Evolutionary conservation across 1,140 invertebrate species (phyloP).

Genomic region (Lasioglossum albipes): DNA sequence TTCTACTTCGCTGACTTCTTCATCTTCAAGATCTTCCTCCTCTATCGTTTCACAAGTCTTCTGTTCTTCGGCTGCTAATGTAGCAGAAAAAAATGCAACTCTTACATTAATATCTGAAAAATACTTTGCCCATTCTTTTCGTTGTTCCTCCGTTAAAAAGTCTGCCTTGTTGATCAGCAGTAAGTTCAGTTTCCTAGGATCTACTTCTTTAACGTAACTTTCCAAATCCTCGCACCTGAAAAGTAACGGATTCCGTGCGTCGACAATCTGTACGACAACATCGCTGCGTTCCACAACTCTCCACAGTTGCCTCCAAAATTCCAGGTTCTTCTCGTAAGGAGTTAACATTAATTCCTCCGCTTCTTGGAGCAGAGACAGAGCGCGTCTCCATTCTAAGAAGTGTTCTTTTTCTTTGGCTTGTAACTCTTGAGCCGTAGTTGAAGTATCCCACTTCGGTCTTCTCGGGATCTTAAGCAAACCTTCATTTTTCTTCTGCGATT

Average conservation of each 20-base stretch:
- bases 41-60: constrained; percentile 60
- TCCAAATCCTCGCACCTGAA: constrained; percentile 98
- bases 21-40: constrained; percentile 61
- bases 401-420: constrained; percentile 87
- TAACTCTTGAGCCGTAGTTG: constrained; percentile 89
- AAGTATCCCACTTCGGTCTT: constrained; percentile 90
- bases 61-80: constrained; percentile 80
- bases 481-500: constrained; percentile 85
- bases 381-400: constrained; percentile 94
- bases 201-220: constrained; percentile 93
- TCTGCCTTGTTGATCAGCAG: constrained; percentile 99
- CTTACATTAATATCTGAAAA: constrained; percentile 86
- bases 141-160: constrained; percentile 90
- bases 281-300: constrained; percentile 98
- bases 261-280: constrained; percentile 96
- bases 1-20: constrained; percentile 57
- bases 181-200: constrained; percentile 88
- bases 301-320: constrained; percentile 99
- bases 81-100: constrained; percentile 93
- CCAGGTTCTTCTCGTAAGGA: constrained; percentile 98
- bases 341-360: constrained; percentile 91
- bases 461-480: constrained; percentile 88
- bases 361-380: constrained; percentile 90
- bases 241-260: constrained; percentile 97
- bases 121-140: constrained; percentile 93